These are phyloP conservation scores for Clostera curtula DNA, from an alignment of 2,888 invertebrate genomes.

Conservation along the genomic window DNA sequence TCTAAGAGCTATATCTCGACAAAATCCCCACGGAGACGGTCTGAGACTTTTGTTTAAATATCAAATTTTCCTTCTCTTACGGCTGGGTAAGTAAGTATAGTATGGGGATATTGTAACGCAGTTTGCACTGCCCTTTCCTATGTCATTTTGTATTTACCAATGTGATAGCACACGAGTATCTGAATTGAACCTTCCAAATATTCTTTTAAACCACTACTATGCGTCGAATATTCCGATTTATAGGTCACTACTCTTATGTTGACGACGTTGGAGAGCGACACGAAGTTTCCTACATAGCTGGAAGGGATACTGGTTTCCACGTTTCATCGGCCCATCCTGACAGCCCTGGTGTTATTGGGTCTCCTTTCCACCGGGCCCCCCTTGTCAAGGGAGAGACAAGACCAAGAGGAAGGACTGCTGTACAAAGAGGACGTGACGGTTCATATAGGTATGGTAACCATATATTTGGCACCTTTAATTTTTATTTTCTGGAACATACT, in stretches of 20 bases:
- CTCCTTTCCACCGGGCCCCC: conserved; percentile 78
- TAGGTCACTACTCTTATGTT: conserved; percentile 81
- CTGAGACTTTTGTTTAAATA: not conserved
- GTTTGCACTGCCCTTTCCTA: too few relatives aligned
- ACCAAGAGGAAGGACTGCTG: conserved; percentile 81
- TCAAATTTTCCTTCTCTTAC: not conserved
- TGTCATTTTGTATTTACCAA: too few relatives aligned
- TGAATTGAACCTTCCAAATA: not conserved
- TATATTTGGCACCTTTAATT: too few relatives aligned
- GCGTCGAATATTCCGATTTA: too few relatives aligned
- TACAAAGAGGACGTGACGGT: conserved; percentile 82
- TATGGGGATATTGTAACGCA: too few relatives aligned
- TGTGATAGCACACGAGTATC: too few relatives aligned
- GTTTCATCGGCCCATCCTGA: conserved; percentile 81
- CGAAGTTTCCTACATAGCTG: conserved; percentile 84
- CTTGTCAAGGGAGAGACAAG: conserved; percentile 77
- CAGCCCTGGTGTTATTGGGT: conserved; percentile 78
- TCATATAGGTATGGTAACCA: conserved; percentile 78
- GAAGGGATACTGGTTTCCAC: conserved; percentile 84
- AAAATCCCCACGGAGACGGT: too few relatives aligned
- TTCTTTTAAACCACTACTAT: not conserved
- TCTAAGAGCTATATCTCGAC: too few relatives aligned
- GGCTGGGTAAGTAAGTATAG: too few relatives aligned
- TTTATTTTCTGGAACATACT: too few relatives aligned
- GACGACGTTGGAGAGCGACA: conserved; percentile 86